These are phyloP conservation scores for Nilaparvata lugens DNA, from an alignment of 1,140 invertebrate genomes.

Conservation along the genomic window DNA sequence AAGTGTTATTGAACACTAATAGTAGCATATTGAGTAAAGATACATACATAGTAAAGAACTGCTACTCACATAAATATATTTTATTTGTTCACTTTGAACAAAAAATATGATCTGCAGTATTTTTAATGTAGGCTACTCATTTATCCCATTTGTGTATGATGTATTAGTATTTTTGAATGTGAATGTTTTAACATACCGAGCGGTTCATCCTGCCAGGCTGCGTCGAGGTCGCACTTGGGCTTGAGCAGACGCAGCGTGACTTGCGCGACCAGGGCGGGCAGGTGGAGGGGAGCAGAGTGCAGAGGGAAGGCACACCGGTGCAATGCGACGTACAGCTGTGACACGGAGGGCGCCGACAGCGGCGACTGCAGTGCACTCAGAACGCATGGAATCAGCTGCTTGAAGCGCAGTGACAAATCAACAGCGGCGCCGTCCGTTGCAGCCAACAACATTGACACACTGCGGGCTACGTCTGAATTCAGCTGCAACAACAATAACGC, in stretches of 20 bases:
- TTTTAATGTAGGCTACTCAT: too few species aligned
- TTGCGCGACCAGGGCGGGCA: constrained; percentile 42
- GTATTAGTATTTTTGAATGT: too few species aligned
- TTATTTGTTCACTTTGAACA: too few species aligned
- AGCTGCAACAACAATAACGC: constrained; percentile 20
- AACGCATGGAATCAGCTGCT: constrained; percentile 49
- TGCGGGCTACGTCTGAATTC: constrained; percentile 16
- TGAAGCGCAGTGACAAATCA: constrained; percentile 22
- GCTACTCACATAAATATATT: too few species aligned
- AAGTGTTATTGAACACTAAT: too few species aligned
- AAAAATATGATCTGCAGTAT: too few species aligned
- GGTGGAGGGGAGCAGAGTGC: neutral
- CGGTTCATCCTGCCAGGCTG: constrained; percentile 66
- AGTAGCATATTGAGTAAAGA: too few species aligned
- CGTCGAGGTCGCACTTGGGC: constrained; percentile 67
- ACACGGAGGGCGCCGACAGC: constrained; percentile 52
- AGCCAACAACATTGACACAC: constrained; percentile 53
- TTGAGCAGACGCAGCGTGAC: constrained; percentile 59
- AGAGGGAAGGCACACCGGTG: constrained; percentile 26
- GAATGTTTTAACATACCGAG: constrained; percentile 32
- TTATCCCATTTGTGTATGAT: too few species aligned
- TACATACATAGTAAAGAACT: too few species aligned
- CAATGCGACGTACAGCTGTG: constrained; percentile 50
- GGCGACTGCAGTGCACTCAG: constrained; percentile 55
- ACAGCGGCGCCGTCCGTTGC: constrained; percentile 38